These are phyloP conservation scores for Charaxes varanes DNA, from an alignment of 1,140 invertebrate genomes.

Conservation along the genomic window DNA sequence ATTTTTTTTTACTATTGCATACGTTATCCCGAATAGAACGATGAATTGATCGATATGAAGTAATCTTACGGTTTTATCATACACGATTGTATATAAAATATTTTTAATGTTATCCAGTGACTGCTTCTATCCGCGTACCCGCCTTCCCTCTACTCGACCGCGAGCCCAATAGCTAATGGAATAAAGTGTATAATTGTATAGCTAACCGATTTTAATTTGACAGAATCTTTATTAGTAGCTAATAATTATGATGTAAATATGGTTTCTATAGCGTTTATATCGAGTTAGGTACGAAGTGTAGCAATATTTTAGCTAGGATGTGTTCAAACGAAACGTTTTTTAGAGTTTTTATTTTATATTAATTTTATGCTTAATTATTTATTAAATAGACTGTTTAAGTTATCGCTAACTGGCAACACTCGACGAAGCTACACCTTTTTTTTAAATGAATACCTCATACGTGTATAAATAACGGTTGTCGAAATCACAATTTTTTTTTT, in stretches of 20 bases:
- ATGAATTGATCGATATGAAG: no score
- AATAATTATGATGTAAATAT: constrained; percentile 59
- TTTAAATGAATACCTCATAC: constrained; percentile 9
- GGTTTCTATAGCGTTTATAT: constrained; percentile 63
- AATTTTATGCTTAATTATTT: constrained; percentile 52
- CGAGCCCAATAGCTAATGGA: constrained; percentile 27
- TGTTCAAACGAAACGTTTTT: constrained; percentile 52
- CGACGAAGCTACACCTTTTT: constrained; percentile 12
- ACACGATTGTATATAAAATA: no score
- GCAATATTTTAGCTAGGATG: constrained; percentile 65
- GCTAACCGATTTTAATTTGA: constrained; percentile 52
- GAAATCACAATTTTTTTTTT: constrained; percentile 14
- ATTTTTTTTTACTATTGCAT: no score
- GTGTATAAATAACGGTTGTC: constrained; percentile 12
- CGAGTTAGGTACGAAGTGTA: constrained; percentile 42
- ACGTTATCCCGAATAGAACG: no score
- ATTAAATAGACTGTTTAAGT: constrained; percentile 39
- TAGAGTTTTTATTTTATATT: constrained; percentile 40
- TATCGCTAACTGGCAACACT: constrained; percentile 16
- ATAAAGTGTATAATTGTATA: constrained; percentile 53
- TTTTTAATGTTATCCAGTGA: background rate
- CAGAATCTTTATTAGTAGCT: constrained; percentile 48
- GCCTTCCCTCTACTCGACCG: constrained; percentile 17
- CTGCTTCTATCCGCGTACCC: no score
- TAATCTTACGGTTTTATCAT: no score